A percentile compares a stretch with the other conserved stretches of the same genome.
phyloP scores from a whole-genome alignment of 1,140 invertebrate species.

The Meloidogyne hapla region DNA sequence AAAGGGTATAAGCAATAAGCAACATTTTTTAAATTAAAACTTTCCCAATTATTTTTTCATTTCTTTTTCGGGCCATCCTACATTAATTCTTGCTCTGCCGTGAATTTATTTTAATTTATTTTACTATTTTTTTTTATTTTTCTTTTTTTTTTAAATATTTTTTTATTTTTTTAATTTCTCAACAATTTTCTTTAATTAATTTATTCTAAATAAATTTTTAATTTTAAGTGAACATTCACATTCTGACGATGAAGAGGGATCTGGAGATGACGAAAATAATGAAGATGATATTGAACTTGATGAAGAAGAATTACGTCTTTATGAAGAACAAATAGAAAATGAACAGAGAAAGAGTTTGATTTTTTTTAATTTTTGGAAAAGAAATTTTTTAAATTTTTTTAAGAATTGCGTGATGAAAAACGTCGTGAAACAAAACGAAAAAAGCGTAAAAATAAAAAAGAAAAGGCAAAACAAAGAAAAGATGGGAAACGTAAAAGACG shows the following conservation, averaged over 20 bases:
- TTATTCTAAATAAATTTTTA: background rate
- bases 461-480: constrained; percentile 24
- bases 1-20: too few relatives aligned
- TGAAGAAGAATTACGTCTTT: constrained; percentile 21
- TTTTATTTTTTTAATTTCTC: background rate
- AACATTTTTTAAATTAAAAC: too few relatives aligned
- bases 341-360: constrained; percentile 34
- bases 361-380: background rate
- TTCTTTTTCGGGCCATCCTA: too few relatives aligned
- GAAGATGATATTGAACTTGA: constrained; percentile 10
- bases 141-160: background rate
- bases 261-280: constrained; percentile 12
- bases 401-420: constrained; percentile 37
- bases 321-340: constrained; percentile 30
- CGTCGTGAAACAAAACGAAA: constrained; percentile 33
- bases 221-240: background rate
- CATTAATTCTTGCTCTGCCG: too few relatives aligned
- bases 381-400: constrained; percentile 28
- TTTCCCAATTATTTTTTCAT: too few relatives aligned
- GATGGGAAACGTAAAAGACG: background rate
- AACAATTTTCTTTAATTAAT: background rate
- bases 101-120: too few relatives aligned
- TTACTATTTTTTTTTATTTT: too few relatives aligned
- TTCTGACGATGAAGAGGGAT: constrained; percentile 22
- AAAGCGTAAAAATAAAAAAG: constrained; percentile 43